Evolutionary conservation across 92 coral and sea anemone genomes (phyloP).

Genomic region (Muricea muricata): DNA sequence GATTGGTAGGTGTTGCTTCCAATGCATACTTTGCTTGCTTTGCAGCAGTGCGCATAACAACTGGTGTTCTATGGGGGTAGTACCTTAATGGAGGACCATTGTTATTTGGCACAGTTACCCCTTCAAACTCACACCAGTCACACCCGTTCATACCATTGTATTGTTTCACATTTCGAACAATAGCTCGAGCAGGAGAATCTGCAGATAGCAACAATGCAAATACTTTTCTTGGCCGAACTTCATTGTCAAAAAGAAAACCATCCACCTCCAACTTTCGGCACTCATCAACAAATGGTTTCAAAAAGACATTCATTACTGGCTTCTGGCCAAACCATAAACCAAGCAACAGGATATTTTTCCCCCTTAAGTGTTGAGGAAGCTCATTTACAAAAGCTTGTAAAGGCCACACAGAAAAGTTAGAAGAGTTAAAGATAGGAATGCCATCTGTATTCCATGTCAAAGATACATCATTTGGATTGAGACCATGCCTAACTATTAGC

Average conservation of each 20-base stretch:
- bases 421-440: conserved; percentile 28
- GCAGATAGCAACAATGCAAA: conserved; percentile 7
- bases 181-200: conserved; percentile 30
- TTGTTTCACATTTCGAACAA: conserved; percentile 6
- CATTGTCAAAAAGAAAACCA: not conserved
- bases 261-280: not conserved
- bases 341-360: conserved; percentile 10
- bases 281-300: conserved; percentile 2
- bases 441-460: conserved; percentile 35
- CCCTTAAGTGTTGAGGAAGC: conserved; percentile 19
- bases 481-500: not conserved
- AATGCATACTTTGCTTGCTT: conserved; percentile 22
- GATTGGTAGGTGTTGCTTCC: not conserved
- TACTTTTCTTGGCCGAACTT: not conserved
- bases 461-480: conserved; percentile 11
- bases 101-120: conserved; percentile 8
- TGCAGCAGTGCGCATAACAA: conserved; percentile 18
- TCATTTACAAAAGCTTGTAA: conserved; percentile 31
- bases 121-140: conserved; percentile 24
- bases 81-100: conserved; percentile 17
- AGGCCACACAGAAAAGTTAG: conserved; percentile 14
- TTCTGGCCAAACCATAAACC: conserved; percentile 37
- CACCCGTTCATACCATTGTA: conserved; percentile 30
- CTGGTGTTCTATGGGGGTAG: conserved; percentile 37
- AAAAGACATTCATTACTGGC: not conserved